Conservation (phyloP, 1,140 invertebrate species). For the Samia ricini region DNA sequence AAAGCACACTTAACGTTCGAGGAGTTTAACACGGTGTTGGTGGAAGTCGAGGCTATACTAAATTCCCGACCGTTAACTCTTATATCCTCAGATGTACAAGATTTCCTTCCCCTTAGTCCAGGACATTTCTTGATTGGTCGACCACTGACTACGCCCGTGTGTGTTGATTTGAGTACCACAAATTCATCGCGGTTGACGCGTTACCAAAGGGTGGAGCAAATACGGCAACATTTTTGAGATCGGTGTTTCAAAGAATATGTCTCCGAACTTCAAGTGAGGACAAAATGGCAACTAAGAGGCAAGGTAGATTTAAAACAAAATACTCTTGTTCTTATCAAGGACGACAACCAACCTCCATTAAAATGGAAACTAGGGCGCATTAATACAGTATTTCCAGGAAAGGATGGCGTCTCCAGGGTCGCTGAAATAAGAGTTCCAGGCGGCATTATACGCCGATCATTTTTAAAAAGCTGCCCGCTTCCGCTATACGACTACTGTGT, state of each 20-base stretch:
- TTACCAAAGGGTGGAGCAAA: slow-evolving; percentile 13
- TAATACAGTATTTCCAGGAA: neutral
- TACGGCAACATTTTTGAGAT: slow-evolving; percentile 16
- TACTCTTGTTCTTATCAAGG: neutral
- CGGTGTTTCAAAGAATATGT: neutral
- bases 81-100: slow-evolving; percentile 3
- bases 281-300: neutral
- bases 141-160: slow-evolving; percentile 6
- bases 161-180: neutral
- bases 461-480: slow-evolving; percentile 9
- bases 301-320: neutral
- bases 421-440: slow-evolving; percentile 10
- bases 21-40: slow-evolving; percentile 11
- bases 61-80: slow-evolving; percentile 4
- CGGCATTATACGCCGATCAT: slow-evolving; percentile 10
- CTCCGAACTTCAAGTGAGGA: neutral
- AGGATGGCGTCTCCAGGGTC: slow-evolving; percentile 13
- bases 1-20: slow-evolving; percentile 14
- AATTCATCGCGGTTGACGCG: neutral
- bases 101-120: neutral
- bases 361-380: neutral
- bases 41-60: slow-evolving; percentile 7
- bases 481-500: too few species aligned
- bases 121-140: slow-evolving; percentile 19
- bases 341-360: neutral